Evolutionary conservation across 2,797 vertebrate genomes (phyloP).

Genomic region (Sciaenops ocellatus): DNA sequence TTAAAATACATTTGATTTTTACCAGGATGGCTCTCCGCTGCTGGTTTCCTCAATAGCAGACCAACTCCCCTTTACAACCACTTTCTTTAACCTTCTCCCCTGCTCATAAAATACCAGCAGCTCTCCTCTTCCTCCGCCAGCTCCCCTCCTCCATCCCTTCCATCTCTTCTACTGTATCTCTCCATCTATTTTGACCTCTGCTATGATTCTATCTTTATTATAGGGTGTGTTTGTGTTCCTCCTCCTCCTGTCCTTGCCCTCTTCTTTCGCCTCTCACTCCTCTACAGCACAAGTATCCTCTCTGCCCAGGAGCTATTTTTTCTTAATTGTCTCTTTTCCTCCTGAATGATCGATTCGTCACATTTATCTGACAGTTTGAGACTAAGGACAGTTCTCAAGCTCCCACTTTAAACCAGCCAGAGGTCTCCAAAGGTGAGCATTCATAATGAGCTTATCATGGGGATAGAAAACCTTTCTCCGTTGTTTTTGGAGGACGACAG

Average conservation of each 20-base stretch:
- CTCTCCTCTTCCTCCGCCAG: constrained; percentile 42
- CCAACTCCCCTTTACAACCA: constrained; percentile 68
- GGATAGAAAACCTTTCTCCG: constrained; percentile 10
- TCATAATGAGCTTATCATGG: constrained; percentile 31
- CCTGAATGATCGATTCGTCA: constrained; percentile 65
- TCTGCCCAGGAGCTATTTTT: constrained; percentile 59
- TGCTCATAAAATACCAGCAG: constrained; percentile 72
- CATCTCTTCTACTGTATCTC: constrained; percentile 57
- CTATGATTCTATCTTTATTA: constrained; percentile 66
- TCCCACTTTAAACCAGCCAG: constrained; percentile 27
- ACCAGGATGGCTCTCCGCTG: constrained; percentile 56
- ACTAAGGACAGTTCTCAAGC: constrained; percentile 33
- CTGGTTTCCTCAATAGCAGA: constrained; percentile 62
- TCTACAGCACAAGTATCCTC: constrained; percentile 45
- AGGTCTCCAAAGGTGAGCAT: constrained; percentile 36
- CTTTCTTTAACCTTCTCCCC: constrained; percentile 80
- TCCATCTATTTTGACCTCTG: constrained; percentile 65
- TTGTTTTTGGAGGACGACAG: constrained; percentile 6
- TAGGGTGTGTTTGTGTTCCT: constrained; percentile 55
- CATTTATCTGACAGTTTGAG: constrained; percentile 59
- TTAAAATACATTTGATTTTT: constrained; percentile 85
- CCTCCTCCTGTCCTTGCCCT: constrained; percentile 53
- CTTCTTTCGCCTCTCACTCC: constrained; percentile 30
- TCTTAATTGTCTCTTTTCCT: constrained; percentile 59
- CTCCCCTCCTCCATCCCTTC: constrained; percentile 18